These are phyloP conservation scores for Lepidotrigona ventralis DNA, from an alignment of 1,140 invertebrate genomes.

Conservation along the genomic window DNA sequence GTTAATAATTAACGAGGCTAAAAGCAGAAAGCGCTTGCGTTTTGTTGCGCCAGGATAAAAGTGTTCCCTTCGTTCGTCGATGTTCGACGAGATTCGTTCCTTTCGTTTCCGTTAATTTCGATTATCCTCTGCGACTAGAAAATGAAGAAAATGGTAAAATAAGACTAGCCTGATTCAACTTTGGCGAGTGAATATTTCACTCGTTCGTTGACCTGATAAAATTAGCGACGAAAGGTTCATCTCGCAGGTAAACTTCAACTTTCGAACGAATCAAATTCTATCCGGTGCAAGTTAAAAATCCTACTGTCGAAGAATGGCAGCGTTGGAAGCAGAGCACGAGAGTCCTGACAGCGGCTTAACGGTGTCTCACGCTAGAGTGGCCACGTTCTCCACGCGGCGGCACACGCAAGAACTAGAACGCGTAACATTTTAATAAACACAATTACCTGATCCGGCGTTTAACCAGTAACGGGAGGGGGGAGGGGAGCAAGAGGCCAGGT, in stretches of 20 bases:
- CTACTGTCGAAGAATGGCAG: no score
- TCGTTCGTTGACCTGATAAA: not conserved
- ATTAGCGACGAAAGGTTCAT: not conserved
- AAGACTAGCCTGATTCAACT: not conserved
- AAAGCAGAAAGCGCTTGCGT: not conserved
- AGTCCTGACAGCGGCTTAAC: slow-evolving; percentile 59
- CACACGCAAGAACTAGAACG: slow-evolving; percentile 74
- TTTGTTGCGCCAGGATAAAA: not conserved
- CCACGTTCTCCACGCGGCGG: slow-evolving; percentile 51
- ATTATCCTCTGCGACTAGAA: not conserved
- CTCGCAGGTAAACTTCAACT: not conserved
- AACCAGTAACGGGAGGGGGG: slow-evolving; percentile 29
- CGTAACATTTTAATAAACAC: slow-evolving; percentile 78
- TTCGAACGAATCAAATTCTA: no score
- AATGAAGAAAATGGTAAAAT: not conserved
- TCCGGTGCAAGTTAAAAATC: no score
- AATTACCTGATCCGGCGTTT: slow-evolving; percentile 69
- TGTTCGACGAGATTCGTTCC: not conserved
- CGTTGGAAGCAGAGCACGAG: not conserved
- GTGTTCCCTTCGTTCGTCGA: not conserved
- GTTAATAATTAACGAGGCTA: not conserved
- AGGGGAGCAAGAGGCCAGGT: slow-evolving; percentile 32
- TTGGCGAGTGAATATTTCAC: not conserved
- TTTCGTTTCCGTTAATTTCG: not conserved
- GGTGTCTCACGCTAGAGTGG: slow-evolving; percentile 54